Conservation (phyloP, 2,113 vertebrate species). For the Hyperopisus bebe region DNA sequence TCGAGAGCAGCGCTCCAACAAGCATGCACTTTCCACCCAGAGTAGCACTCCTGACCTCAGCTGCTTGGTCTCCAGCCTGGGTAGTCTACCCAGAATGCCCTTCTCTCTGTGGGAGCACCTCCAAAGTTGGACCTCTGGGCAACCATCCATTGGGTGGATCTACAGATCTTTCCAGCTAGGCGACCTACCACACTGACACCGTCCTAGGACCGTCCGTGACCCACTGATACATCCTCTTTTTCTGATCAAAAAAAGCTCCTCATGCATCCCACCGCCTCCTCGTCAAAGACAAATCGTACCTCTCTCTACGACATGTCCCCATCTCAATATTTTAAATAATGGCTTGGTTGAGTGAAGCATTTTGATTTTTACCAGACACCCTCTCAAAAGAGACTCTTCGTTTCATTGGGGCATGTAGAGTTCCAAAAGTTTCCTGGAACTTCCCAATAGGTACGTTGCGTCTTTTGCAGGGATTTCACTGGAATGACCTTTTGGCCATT, state of each 20-base stretch:
- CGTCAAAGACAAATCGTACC: neutral
- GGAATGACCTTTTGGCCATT: neutral
- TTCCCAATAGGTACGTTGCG: neutral
- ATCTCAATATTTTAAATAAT: neutral
- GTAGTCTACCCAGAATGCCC: conserved; percentile 8
- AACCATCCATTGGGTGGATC: neutral
- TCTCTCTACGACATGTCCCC: neutral
- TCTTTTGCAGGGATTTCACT: neutral
- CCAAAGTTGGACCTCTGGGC: neutral
- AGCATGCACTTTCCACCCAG: neutral
- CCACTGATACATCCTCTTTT: neutral
- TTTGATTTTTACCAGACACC: neutral
- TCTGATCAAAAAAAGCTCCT: neutral
- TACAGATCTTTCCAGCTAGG: neutral
- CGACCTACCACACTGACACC: neutral
- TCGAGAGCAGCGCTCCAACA: neutral
- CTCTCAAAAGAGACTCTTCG: neutral
- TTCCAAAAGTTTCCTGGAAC: neutral
- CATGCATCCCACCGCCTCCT: neutral
- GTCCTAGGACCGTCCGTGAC: neutral
- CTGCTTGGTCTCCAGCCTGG: neutral
- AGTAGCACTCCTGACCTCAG: neutral
- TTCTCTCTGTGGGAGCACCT: neutral
- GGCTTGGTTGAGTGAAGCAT: neutral
- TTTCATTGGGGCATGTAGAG: neutral